phyloP scores from a whole-genome alignment of 2,113 vertebrate genomes.

The Dipodomys spectabilis region DNA sequence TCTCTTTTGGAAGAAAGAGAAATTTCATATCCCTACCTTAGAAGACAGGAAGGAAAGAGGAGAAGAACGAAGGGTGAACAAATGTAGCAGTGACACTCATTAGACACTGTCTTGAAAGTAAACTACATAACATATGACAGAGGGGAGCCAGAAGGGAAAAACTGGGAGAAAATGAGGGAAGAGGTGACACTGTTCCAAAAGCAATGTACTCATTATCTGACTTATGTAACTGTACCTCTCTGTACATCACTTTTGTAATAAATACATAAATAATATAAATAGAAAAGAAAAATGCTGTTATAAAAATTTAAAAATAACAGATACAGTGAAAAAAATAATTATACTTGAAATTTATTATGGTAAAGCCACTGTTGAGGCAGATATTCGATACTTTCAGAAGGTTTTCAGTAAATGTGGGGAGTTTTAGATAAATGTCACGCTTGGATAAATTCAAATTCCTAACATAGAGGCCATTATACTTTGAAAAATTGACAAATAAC shows the following conservation, averaged over 20 bases:
- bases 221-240: too few species aligned
- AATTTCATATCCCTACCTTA: background rate
- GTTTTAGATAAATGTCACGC: conserved; percentile 10
- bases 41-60: background rate
- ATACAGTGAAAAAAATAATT: background rate
- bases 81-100: too few species aligned
- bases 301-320: background rate
- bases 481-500: background rate
- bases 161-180: too few species aligned
- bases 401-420: background rate
- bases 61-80: background rate
- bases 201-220: too few species aligned
- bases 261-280: background rate
- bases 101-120: too few species aligned
- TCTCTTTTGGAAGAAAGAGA: conserved; percentile 44
- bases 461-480: background rate
- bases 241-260: too few species aligned
- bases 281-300: background rate
- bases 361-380: background rate
- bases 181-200: too few species aligned
- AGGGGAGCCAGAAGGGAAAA: too few species aligned
- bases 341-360: conserved; percentile 10
- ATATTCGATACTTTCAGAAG: background rate
- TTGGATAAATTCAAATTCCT: background rate
- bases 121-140: too few species aligned